phyloP scores from a whole-genome alignment of 2,113 vertebrate species.

The Cygnus atratus region DNA sequence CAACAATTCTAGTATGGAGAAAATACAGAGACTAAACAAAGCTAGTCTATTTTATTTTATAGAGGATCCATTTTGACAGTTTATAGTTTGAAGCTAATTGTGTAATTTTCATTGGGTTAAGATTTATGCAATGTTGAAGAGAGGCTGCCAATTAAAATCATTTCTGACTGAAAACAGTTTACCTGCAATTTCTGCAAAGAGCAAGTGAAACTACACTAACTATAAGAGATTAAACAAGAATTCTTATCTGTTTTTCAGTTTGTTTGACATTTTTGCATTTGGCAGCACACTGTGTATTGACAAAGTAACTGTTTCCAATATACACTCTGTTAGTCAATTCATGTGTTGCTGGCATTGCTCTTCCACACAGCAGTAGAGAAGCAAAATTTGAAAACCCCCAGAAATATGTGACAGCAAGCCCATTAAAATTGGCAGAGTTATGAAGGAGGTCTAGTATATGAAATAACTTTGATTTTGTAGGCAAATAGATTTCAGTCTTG shows the following conservation, averaged over 20 bases:
- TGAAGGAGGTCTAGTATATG: neutral
- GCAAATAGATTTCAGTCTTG: neutral
- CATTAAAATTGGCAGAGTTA: neutral
- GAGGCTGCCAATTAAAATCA: neutral
- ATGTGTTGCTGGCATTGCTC: constrained; percentile 2
- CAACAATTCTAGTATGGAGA: neutral
- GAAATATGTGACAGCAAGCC: neutral
- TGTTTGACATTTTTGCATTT: constrained; percentile 18
- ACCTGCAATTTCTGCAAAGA: neutral
- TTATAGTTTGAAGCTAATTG: neutral
- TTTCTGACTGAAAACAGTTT: neutral
- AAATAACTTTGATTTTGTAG: neutral
- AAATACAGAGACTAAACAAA: neutral
- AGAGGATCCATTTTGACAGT: neutral
- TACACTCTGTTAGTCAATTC: constrained; percentile 34
- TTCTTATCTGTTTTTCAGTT: neutral
- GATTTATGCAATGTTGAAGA: neutral
- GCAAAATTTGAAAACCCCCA: neutral
- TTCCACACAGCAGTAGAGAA: neutral
- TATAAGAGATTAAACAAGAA: neutral
- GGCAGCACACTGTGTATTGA: constrained; percentile 26
- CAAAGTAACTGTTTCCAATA: constrained; percentile 9
- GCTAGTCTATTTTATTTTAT: neutral
- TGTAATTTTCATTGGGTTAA: neutral
- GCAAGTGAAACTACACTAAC: neutral